Percentiles rank a stretch among this genome's conserved stretches.
These are phyloP conservation scores for Lynx canadensis DNA, from an alignment of 2,113 vertebrate genomes.

Conservation along the genomic window DNA sequence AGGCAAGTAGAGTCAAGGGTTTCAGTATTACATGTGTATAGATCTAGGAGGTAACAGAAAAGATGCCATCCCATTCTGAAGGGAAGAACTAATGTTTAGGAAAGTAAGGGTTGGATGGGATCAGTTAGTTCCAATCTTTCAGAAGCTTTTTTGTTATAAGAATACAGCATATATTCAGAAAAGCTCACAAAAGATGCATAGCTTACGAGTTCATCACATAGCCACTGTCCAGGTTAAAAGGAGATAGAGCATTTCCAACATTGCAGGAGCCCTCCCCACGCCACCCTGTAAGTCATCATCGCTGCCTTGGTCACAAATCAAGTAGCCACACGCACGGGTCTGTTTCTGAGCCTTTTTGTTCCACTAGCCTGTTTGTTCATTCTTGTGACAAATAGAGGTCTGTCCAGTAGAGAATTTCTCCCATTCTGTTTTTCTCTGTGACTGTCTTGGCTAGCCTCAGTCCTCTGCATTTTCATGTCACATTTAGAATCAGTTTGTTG, in stretches of 20 bases:
- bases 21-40: background rate
- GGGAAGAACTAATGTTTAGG: background rate
- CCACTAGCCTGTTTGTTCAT: background rate
- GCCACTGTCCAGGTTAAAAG: background rate
- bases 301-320: background rate
- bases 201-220: background rate
- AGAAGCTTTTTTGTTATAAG: conserved; percentile 1
- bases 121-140: background rate
- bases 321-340: background rate
- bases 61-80: conserved; percentile 21
- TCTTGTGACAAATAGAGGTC: background rate
- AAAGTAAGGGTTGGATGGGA: background rate
- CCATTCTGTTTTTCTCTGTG: background rate
- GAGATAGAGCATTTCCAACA: background rate
- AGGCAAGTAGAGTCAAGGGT: background rate
- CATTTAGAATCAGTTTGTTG: background rate
- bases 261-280: background rate
- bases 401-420: background rate
- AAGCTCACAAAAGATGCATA: background rate
- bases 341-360: conserved; percentile 1
- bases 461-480: background rate
- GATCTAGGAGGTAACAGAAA: background rate
- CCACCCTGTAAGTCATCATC: background rate
- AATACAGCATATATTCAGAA: background rate
- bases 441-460: background rate